Base-by-base conservation (phyloP, 1,140 invertebrate genomes). In the Drosophila burlai region DNA sequence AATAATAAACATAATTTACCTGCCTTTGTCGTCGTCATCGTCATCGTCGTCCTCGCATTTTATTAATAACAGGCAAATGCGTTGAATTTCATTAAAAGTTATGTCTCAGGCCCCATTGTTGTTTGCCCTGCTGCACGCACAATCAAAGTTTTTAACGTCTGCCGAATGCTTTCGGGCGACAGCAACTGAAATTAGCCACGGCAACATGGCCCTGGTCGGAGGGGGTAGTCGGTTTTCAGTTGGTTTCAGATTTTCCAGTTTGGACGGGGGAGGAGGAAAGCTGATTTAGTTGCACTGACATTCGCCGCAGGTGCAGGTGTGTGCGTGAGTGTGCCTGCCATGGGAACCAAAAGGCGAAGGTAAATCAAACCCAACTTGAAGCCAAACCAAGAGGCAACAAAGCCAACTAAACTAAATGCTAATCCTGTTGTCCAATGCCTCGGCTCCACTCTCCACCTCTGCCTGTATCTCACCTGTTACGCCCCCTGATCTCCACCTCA, bases 1-100 rank as follows among this genome's bases (percentile, higher is more conserved):
- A 89, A 89, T 90, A 89, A 89, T 89, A 89, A 89, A 89, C 85
- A 90, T 90, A 90, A 90, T 90, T 90, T 84, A 71, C 38, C 58
- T 60, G 82, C 72, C 64, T 85, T 79, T 73, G 79, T 72, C 74
- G 55, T 85, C 69, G 78, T 65, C 74, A 47, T 82, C 82, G 79
- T 31, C 29, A 34, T 34, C 52, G 76, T 78, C 66, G 78, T 66
- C 67, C 50, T 82, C 82, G 72, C 86, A 79, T 90, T 89, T 82
- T 62, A 85, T 80, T 90, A 91, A 90, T 91, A 91, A 85, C 85
- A 89, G 75, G 65, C 75, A 82, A 90, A 80, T 84, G 85, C 81
- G 81, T 69, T 82, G 67, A 77, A 77, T 90, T 90, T 90, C 83
- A 90, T 90, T 90, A 90, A 90, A 90, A 90, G 86, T 90, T 85